A percentile compares a stretch with the other conserved stretches of the same genome.
Conservation (phyloP, 2,113 vertebrate genomes). For the Grantiella picta region DNA sequence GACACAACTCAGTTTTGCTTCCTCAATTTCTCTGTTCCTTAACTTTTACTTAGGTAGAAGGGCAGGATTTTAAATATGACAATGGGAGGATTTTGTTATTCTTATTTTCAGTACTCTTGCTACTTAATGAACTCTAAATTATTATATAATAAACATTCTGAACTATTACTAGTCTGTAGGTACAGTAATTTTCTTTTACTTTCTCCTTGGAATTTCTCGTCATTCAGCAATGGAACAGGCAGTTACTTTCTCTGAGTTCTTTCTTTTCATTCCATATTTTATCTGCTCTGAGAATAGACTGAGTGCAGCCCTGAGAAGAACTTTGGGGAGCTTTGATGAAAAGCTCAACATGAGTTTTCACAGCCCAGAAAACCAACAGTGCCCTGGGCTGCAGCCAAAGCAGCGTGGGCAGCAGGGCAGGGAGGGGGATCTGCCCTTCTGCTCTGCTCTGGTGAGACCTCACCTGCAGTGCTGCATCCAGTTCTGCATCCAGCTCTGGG, state of each 20-base stretch:
- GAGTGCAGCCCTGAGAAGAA: neutral
- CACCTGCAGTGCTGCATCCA: neutral
- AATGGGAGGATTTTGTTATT: neutral
- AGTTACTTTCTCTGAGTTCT: neutral
- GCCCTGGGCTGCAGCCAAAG: neutral
- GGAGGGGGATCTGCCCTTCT: neutral
- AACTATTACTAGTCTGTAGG: neutral
- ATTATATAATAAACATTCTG: neutral
- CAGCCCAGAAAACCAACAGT: neutral
- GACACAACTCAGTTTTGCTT: neutral
- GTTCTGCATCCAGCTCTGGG: neutral
- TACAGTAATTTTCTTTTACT: neutral
- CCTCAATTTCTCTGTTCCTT: neutral
- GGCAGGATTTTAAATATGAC: neutral
- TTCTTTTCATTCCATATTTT: neutral
- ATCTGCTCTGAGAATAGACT: neutral
- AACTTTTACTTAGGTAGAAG: neutral
- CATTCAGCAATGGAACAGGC: neutral
- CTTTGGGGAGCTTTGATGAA: neutral
- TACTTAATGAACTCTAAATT: neutral
- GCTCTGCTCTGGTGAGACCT: neutral
- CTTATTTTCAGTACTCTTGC: neutral
- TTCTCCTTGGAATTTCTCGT: neutral
- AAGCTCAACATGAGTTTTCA: neutral
- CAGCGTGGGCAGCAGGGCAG: accelerated